Base-by-base conservation (phyloP, 2,888 invertebrate species). In the Caenorhabditis sp. region DNA sequence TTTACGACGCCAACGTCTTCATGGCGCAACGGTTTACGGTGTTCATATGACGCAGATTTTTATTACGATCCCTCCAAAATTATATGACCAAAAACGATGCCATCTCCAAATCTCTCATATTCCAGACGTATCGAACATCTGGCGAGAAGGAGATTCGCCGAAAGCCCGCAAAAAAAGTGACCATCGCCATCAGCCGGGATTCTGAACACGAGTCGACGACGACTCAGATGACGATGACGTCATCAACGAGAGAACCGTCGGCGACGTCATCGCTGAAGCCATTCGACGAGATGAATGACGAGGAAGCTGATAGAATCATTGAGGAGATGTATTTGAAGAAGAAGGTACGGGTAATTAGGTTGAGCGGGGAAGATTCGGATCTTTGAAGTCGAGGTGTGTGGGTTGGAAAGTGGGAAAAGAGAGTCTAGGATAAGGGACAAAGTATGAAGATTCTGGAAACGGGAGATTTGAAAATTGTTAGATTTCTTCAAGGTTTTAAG, bases 261-360 rank as follows among this genome's bases (percentile, higher is more conserved):
- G 26, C 79, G 26, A 79, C 74, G 24, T 64, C 80, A 6, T 49
- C 70, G 2, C 16, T 24, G 44, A 63, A 75, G 38, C 64, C 80
- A 49, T 72, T 80, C n/a, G 84, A 84, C n/a, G 77, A 77, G 51
- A 61, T 80, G 72, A 63, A 84, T 61, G 84, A 84, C 12, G 80
- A 75, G 41, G 77, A 84, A 51, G 61, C 81, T 3, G 84, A 84
- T 58, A 31, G 74, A 64, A 64, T 84, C 47, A 84, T 84, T 24
- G 84, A 84, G 47, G 74, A 84, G 49, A 80, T 84, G 80, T 84
- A 81, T 47, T 44, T 84, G 35, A 76, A 72, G 28, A 81, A 84
- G 38, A 83, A 83, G 58, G 82, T 79, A n/a, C 1, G n/a, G 38
- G 38, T 8, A 44, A 26, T 64, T 26, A 64, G 26, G 41, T 54